Percentiles rank a stretch among this genome's conserved stretches.
These are phyloP conservation scores for Anarhynchus alexandrinus DNA, from an alignment of 2,113 vertebrate genomes.

Conservation along the genomic window DNA sequence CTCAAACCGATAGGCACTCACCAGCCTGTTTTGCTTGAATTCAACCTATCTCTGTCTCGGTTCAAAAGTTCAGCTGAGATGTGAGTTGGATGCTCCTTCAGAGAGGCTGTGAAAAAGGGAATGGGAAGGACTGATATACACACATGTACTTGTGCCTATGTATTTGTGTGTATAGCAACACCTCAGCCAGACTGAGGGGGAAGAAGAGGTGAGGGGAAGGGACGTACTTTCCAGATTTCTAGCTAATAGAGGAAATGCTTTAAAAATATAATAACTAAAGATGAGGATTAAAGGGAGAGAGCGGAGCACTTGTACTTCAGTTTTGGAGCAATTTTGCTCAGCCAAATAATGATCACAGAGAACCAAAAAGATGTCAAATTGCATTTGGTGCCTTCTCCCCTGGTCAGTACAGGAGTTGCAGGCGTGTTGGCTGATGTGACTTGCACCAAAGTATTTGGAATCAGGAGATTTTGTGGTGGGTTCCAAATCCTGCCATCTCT, in stretches of 20 bases:
- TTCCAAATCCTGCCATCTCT: not conserved
- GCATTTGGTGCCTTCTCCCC: not conserved
- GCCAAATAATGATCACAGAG: not conserved
- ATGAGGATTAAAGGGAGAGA: not conserved
- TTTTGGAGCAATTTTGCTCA: not conserved
- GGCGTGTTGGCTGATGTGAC: not conserved
- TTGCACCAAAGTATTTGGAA: not conserved
- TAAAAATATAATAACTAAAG: not conserved
- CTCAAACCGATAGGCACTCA: not conserved
- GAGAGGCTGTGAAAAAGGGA: not conserved
- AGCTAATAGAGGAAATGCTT: not conserved
- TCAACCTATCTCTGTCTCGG: not conserved
- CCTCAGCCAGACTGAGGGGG: not conserved
- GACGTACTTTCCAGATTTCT: not conserved
- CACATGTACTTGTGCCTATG: not conserved
- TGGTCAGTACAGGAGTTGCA: not conserved
- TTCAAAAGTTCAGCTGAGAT: conserved; percentile 47
- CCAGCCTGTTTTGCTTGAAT: conserved; percentile 5
- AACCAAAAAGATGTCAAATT: not conserved
- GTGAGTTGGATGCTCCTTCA: not conserved
- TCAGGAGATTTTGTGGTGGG: not conserved
- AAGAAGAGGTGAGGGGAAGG: not conserved
- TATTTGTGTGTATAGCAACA: not conserved
- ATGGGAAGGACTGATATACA: not conserved
- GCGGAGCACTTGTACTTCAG: not conserved